A percentile compares a stretch with the other conserved stretches of the same genome.
phyloP scores from a whole-genome alignment of 2,113 vertebrate species.

The Entelurus aequoreus region DNA sequence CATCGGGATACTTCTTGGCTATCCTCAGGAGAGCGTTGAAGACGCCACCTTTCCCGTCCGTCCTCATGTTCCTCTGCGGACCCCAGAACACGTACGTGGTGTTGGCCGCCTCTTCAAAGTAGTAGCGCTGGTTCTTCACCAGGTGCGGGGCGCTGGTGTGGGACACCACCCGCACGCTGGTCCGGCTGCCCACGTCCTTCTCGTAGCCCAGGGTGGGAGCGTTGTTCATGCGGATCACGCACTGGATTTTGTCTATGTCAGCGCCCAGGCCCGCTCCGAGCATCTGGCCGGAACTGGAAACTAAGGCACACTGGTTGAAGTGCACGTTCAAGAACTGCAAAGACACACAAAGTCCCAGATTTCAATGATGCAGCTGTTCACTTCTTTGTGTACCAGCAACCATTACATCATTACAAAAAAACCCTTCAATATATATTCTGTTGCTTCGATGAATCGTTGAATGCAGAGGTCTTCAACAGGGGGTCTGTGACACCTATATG shows the following conservation, averaged over 20 bases:
- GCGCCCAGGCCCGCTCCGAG: constrained; percentile 73
- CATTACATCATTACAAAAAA: too few relatives aligned
- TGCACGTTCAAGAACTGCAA: constrained; percentile 52
- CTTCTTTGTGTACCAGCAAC: too few relatives aligned
- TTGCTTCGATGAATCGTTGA: too few relatives aligned
- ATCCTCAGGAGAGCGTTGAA: constrained; percentile 76
- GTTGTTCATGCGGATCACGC: constrained; percentile 91
- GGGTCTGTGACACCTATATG: too few relatives aligned
- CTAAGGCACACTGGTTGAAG: constrained; percentile 80
- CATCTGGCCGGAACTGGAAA: constrained; percentile 97
- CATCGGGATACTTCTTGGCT: constrained; percentile 67
- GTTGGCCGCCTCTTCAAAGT: constrained; percentile 76
- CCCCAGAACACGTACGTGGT: constrained; percentile 90
- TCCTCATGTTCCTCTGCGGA: constrained; percentile 81
- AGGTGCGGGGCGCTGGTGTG: constrained; percentile 88
- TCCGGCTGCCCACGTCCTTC: constrained; percentile 79
- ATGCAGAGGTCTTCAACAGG: too few relatives aligned
- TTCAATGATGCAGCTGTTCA: too few relatives aligned
- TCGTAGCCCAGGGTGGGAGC: constrained; percentile 83
- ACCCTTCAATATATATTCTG: too few relatives aligned
- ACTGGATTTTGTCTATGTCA: constrained; percentile 77
- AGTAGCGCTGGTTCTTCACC: constrained; percentile 77
- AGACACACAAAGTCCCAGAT: neutral
- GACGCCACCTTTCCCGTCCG: constrained; percentile 73
- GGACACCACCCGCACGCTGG: constrained; percentile 82